Evolutionary conservation across 2,797 vertebrate genomes (phyloP), one percentile per base, ranked within the genome.

Genomic region (Syngnathus acus): DNA sequence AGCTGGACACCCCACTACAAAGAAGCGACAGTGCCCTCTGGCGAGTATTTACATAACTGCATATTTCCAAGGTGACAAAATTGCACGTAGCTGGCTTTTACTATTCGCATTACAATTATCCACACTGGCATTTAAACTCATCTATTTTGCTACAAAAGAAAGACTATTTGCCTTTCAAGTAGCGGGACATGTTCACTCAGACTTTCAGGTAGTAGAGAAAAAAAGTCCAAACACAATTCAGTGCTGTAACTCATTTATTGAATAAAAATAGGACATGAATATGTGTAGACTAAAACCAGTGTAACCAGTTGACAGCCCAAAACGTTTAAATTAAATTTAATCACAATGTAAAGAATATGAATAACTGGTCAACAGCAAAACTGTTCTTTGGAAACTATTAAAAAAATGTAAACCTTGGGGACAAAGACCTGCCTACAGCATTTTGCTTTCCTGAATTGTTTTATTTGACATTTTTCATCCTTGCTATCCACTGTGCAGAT

Each of bases 201-300:
- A 10, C 38, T 61, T 16, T 6, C 13, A 60, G 32, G 17, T n/a
- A 4, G n/a, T 9, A 10, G 5, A 3, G 10, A 16, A 65, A 43
- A 51, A 23, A 26, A 61, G 23, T 3, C 6, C 3, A 58, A 1
- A 62, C 9, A 0, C 16, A 42, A 14, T 42, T 81, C 73, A 77
- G 78, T 82, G 74, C 65, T 71, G 71, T 77, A 80, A 74, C 72
- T 84, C 71, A 72, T 87, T 98, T 96, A 93, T 81, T 88, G 89
- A 93, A 94, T 95, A 96, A 95, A 98, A 98, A 95, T 93, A 89
- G 76, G 80, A 94, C 91, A 83, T 91, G 87, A 88, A 93, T 90
- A 95, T 93, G 90, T 97, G 96, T 95, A 96, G 95, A 97, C 95
- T 94, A 93, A 95, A 92, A 95, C 94, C 94, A 96, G 95, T 97